phyloP scores from a whole-genome alignment of 2,797 vertebrate species.

The Sebastes aleutianus region DNA sequence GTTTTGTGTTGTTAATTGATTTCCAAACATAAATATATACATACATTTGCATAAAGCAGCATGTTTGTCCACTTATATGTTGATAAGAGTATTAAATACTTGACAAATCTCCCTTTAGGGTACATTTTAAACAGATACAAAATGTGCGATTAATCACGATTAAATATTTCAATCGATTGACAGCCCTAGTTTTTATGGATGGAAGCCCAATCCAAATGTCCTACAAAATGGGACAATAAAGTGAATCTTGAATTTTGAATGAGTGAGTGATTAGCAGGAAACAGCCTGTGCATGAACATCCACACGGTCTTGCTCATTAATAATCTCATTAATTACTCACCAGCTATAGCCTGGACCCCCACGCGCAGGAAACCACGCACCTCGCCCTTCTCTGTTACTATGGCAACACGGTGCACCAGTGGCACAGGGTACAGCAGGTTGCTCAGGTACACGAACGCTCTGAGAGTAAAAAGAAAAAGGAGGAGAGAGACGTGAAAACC shows the following conservation, averaged over 20 bases:
- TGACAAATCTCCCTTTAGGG: too few relatives aligned
- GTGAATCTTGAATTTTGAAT: background rate
- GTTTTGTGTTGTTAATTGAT: too few relatives aligned
- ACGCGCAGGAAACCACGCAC: slow-evolving; percentile 96
- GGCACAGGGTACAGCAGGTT: slow-evolving; percentile 97
- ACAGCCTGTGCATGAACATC: background rate
- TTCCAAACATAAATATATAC: too few relatives aligned
- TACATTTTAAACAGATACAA: too few relatives aligned
- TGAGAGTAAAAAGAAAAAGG: slow-evolving; percentile 57
- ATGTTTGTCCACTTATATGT: too few relatives aligned
- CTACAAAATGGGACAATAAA: background rate
- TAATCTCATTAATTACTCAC: slow-evolving; percentile 79
- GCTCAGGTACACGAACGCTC: slow-evolving; percentile 98
- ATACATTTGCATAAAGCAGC: too few relatives aligned
- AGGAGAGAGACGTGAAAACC: slow-evolving; percentile 20
- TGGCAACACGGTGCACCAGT: slow-evolving; percentile 94
- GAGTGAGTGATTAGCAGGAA: background rate
- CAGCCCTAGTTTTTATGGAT: background rate
- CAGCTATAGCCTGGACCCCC: slow-evolving; percentile 97
- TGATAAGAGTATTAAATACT: too few relatives aligned
- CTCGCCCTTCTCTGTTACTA: slow-evolving; percentile 98
- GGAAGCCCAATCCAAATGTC: background rate
- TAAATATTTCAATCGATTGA: too few relatives aligned
- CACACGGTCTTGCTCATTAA: slow-evolving; percentile 14
- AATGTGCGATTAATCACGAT: too few relatives aligned